Percentiles rank a stretch among this genome's conserved stretches.
Conservation (phyloP, 2,113 vertebrate genomes). For the Tachuris rubrigastra region DNA sequence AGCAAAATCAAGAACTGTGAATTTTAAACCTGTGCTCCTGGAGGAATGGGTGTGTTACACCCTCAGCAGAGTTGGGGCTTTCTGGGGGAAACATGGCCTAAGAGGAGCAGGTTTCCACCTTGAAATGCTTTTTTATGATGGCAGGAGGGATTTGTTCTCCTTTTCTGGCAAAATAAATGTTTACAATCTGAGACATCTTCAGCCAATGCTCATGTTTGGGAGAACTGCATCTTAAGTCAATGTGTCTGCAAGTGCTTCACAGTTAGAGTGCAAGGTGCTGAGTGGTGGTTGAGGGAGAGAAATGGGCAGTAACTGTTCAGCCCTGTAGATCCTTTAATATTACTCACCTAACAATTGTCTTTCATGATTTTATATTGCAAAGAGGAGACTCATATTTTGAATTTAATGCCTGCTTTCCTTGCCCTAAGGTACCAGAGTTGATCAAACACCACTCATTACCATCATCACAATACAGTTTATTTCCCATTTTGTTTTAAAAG, state of each 20-base stretch:
- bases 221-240: not conserved
- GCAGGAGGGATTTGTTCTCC: not conserved
- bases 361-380: not conserved
- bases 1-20: not conserved
- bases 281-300: not conserved
- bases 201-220: not conserved
- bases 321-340: not conserved
- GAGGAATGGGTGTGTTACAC: fast-evolving
- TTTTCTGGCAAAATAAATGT: not conserved
- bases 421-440: not conserved
- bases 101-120: not conserved
- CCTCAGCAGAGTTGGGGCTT: not conserved
- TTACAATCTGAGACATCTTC: not conserved
- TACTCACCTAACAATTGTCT: not conserved
- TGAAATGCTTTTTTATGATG: not conserved
- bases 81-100: not conserved
- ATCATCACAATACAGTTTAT: not conserved
- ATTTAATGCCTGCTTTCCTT: not conserved
- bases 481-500: not conserved
- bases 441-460: not conserved
- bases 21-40: not conserved
- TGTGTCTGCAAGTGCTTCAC: not conserved
- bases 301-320: not conserved
- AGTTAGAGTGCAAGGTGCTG: not conserved
- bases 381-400: not conserved